A percentile compares a stretch with the other conserved stretches of the same genome.
Evolutionary conservation across 2,888 invertebrate genomes (phyloP).

Genomic region (Cosmia trapezina): DNA sequence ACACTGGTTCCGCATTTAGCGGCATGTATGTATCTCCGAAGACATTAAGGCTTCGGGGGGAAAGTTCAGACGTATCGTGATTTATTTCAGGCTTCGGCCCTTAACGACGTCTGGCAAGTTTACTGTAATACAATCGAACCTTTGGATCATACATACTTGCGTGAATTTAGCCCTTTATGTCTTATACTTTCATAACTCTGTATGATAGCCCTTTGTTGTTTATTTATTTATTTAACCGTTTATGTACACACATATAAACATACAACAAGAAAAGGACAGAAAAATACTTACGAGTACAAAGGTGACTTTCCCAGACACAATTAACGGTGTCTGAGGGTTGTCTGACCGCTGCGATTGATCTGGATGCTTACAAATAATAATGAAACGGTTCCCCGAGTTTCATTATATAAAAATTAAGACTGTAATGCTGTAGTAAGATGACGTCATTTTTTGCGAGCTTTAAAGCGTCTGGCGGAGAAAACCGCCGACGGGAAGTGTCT

Average conservation of each 20-base stretch:
- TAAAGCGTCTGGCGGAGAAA: too few relatives aligned
- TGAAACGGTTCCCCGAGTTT: too few relatives aligned
- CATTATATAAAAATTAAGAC: too few relatives aligned
- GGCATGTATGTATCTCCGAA: slow-evolving; percentile 19
- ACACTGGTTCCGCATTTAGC: slow-evolving; percentile 13
- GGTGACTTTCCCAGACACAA: too few relatives aligned
- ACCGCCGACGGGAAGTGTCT: too few relatives aligned
- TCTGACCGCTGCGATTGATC: too few relatives aligned
- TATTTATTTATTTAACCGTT: neutral
- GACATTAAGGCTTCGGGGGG: slow-evolving; percentile 47
- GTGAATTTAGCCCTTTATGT: neutral
- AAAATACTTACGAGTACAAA: neutral
- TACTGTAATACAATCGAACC: slow-evolving; percentile 46
- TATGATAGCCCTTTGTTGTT: neutral
- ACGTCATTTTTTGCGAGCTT: too few relatives aligned
- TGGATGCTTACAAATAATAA: too few relatives aligned
- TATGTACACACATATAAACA: neutral
- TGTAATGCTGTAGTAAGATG: too few relatives aligned
- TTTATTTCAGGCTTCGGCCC: slow-evolving; percentile 45
- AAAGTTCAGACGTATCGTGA: slow-evolving; percentile 56
- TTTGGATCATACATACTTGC: neutral
- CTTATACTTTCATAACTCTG: neutral
- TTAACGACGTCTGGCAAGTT: slow-evolving; percentile 59
- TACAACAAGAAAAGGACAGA: too few relatives aligned
- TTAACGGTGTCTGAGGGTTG: too few relatives aligned